A percentile compares a stretch with the other conserved stretches of the same genome.
Conservation (phyloP, 2,888 invertebrate species). For the Chrysina gloriosa region DNA sequence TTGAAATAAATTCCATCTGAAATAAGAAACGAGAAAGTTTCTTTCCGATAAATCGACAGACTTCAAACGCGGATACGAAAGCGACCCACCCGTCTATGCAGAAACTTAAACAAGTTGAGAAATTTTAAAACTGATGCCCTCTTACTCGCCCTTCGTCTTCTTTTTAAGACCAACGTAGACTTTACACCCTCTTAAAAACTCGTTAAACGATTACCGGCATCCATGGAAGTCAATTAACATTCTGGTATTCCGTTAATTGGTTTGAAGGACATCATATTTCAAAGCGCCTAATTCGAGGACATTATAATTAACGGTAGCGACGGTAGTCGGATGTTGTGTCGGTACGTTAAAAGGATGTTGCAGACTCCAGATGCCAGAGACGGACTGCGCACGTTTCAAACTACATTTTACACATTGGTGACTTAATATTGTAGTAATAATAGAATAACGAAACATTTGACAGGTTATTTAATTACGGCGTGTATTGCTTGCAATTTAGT, state of each 20-base stretch:
- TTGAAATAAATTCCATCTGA: constrained; percentile 8
- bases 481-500: too few relatives aligned
- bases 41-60: constrained; percentile 32
- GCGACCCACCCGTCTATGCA: neutral
- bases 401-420: too few relatives aligned
- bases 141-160: neutral
- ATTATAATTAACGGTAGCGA: constrained; percentile 55
- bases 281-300: constrained; percentile 60
- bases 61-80: constrained; percentile 18
- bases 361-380: constrained; percentile 8
- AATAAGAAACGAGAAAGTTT: constrained; percentile 8
- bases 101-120: constrained; percentile 32
- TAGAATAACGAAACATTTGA: too few relatives aligned
- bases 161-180: constrained; percentile 14
- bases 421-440: too few relatives aligned
- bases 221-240: constrained; percentile 58
- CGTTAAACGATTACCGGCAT: constrained; percentile 51
- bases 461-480: too few relatives aligned
- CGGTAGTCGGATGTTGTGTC: constrained; percentile 49
- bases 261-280: constrained; percentile 60
- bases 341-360: constrained; percentile 46
- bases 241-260: constrained; percentile 58
- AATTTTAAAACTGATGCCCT: constrained; percentile 25
- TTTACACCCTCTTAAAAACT: constrained; percentile 39
- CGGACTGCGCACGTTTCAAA: too few relatives aligned